A percentile compares a stretch with the other conserved stretches of the same genome.
Conservation (phyloP, 2,888 invertebrate genomes). For the Ectemnius continuus region DNA sequence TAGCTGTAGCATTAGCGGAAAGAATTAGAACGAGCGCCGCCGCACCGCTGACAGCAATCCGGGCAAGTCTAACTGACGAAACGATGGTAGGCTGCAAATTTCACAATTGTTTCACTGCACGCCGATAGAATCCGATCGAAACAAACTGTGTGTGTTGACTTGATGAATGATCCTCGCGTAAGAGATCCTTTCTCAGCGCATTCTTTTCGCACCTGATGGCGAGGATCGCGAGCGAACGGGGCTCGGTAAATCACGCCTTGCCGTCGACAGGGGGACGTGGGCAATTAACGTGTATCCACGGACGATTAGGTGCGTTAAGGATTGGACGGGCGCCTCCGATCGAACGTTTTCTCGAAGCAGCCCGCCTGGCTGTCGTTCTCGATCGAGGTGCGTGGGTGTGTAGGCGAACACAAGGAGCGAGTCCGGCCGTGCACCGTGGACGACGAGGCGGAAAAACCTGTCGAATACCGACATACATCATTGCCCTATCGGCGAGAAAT, state of each 20-base stretch:
- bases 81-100: slow-evolving; percentile 57
- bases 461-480: slow-evolving; percentile 45
- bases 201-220: slow-evolving; percentile 60
- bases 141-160: slow-evolving; percentile 29
- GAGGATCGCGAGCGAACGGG: slow-evolving; percentile 27
- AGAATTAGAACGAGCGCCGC: background rate
- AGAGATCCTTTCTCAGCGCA: slow-evolving; percentile 40
- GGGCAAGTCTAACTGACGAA: slow-evolving; percentile 26
- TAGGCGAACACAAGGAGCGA: slow-evolving; percentile 26
- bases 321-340: slow-evolving; percentile 56
- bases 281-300: slow-evolving; percentile 65
- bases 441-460: slow-evolving; percentile 35
- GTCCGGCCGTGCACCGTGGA: slow-evolving; percentile 6
- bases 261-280: slow-evolving; percentile 54
- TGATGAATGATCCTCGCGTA: slow-evolving; percentile 45
- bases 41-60: slow-evolving; percentile 22
- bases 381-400: slow-evolving; percentile 49
- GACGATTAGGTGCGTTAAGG: slow-evolving; percentile 64
- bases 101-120: slow-evolving; percentile 56
- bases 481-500: slow-evolving; percentile 37
- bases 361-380: slow-evolving; percentile 23
- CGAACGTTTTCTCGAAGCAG: slow-evolving; percentile 35
- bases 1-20: too few species aligned
- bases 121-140: slow-evolving; percentile 26
- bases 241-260: slow-evolving; percentile 70